A percentile compares a stretch with the other conserved stretches of the same genome.
phyloP scores from a whole-genome alignment of 1,140 invertebrate species.

The Holotrichia oblita region DNA sequence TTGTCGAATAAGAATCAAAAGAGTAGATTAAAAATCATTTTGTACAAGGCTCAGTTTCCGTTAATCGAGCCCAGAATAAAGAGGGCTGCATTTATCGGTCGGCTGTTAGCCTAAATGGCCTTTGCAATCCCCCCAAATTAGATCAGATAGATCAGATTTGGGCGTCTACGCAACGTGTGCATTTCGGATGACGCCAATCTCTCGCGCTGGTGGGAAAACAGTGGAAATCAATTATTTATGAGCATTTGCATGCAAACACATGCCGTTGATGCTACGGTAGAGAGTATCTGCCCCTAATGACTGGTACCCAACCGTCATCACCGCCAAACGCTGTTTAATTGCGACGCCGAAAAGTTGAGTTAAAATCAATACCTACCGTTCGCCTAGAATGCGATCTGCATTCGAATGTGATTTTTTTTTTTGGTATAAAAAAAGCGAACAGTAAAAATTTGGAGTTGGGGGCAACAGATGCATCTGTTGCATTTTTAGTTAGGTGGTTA shows the following conservation, averaged over 20 bases:
- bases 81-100: background rate
- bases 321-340: background rate
- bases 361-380: background rate
- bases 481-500: background rate
- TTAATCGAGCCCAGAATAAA: no score
- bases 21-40: no score
- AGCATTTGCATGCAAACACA: slow-evolving; percentile 22
- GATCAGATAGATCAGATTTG: background rate
- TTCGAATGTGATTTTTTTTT: background rate
- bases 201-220: background rate
- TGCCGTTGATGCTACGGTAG: background rate
- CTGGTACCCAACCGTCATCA: background rate
- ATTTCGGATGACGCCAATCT: background rate
- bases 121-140: slow-evolving; percentile 15
- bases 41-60: no score
- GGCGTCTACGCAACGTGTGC: background rate
- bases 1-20: no score
- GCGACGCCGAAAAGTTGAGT: background rate
- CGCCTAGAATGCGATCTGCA: background rate
- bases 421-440: background rate
- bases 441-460: background rate
- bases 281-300: background rate
- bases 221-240: slow-evolving; percentile 30
- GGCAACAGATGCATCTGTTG: background rate
- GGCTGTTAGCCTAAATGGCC: background rate